Conservation (phyloP, 1,140 invertebrate species). For the Diorhabda carinulata region DNA sequence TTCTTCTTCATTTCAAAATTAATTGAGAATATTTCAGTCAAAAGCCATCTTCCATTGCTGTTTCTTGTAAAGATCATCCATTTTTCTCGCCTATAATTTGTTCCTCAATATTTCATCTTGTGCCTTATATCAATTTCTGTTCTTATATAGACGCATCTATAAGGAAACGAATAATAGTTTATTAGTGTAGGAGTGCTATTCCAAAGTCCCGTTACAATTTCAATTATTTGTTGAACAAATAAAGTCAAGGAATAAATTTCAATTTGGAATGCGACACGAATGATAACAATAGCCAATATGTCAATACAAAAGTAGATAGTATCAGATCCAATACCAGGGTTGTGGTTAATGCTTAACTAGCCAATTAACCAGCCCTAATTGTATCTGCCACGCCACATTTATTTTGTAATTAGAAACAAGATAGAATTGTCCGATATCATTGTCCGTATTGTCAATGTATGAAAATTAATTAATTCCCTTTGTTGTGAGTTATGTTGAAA, state of each 20-base stretch:
- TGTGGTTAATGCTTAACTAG: conserved; percentile 33
- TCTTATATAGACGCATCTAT: no score
- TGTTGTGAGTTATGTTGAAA: neutral
- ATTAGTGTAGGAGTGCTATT: no score
- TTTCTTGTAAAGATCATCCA: no score
- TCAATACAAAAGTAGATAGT: conserved; percentile 17
- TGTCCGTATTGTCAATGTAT: conserved; percentile 10
- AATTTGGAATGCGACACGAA: conserved; percentile 1
- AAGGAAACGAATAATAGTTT: no score
- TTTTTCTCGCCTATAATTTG: no score
- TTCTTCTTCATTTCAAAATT: no score
- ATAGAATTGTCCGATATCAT: conserved; percentile 17
- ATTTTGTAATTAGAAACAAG: conserved; percentile 30
- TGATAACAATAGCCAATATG: conserved; percentile 11
- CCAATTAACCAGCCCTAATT: conserved; percentile 37
- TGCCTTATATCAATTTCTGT: no score
- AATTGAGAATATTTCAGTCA: no score
- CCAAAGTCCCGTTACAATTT: no score
- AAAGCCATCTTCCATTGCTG: no score
- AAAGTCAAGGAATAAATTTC: neutral
- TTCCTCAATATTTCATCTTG: no score
- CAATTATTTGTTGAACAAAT: neutral
- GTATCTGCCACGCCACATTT: conserved; percentile 32
- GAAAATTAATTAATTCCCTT: conserved; percentile 9
- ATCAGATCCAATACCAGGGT: conserved; percentile 23